These are phyloP conservation scores for Ceyx cyanopectus DNA, from an alignment of 2,113 vertebrate genomes.

Conservation along the genomic window DNA sequence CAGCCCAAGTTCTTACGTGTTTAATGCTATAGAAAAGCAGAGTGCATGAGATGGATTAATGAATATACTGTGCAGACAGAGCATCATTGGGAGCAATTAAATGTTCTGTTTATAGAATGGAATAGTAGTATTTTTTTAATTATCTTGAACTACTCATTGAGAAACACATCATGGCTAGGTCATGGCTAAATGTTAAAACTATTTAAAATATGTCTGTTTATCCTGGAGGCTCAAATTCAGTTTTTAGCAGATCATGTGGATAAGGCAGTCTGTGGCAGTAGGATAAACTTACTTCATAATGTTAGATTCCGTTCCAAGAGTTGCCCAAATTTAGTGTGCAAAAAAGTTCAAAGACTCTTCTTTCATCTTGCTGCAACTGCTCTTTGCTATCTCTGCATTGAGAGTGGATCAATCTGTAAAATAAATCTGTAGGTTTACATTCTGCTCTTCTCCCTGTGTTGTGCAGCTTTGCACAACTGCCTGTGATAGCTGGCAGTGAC, in stretches of 20 bases:
- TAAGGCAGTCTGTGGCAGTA: background rate
- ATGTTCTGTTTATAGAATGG: background rate
- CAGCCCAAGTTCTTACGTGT: background rate
- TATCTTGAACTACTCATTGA: background rate
- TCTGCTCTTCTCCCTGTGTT: background rate
- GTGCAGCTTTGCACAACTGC: background rate
- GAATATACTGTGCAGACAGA: background rate
- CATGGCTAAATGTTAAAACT: background rate
- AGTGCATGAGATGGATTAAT: background rate
- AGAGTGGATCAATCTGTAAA: background rate
- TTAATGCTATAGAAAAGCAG: conserved; percentile 6
- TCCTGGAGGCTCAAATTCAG: background rate
- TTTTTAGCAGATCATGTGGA: background rate
- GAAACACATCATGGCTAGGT: background rate
- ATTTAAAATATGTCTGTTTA: background rate
- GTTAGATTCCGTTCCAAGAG: background rate
- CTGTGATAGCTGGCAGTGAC: background rate
- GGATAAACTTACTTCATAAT: background rate
- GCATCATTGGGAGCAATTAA: conserved; percentile 30
- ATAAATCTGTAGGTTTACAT: background rate
- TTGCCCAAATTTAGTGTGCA: background rate
- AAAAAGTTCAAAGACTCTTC: background rate
- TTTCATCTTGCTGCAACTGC: background rate
- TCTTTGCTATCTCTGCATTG: background rate
- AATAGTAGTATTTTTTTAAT: background rate